A percentile compares a stretch with the other conserved stretches of the same genome.
phyloP scores from a whole-genome alignment of 2,113 vertebrate species.

The Vicugna pacos region DNA sequence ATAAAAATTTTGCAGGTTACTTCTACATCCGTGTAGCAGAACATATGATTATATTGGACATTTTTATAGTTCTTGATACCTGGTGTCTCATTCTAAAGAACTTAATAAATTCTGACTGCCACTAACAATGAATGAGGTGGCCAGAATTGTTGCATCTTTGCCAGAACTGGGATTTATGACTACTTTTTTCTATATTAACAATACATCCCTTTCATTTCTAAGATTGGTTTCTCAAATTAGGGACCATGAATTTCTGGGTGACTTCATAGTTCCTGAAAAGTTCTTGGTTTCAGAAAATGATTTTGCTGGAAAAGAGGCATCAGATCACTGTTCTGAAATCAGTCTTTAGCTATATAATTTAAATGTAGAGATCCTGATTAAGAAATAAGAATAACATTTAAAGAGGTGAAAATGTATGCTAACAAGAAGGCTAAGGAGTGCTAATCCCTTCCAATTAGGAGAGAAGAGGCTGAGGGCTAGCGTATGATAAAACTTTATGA shows the following conservation, averaged over 20 bases:
- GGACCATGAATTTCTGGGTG: not conserved
- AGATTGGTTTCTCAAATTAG: slow-evolving; percentile 2
- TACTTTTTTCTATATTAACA: not conserved
- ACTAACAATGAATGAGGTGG: not conserved
- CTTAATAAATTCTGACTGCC: not conserved
- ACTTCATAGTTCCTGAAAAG: not conserved
- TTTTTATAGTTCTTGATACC: slow-evolving; percentile 40
- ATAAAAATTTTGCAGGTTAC: not conserved
- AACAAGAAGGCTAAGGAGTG: not conserved
- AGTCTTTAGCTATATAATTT: slow-evolving; percentile 4
- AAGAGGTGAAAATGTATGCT: not conserved
- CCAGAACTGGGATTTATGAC: not conserved
- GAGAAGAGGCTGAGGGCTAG: not conserved
- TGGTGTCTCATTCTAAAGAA: not conserved
- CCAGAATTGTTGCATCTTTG: slow-evolving; percentile 10
- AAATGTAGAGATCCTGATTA: not conserved
- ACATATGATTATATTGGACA: not conserved
- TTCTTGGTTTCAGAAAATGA: not conserved
- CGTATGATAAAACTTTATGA: not conserved
- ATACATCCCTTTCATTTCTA: not conserved
- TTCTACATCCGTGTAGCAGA: slow-evolving; percentile 39
- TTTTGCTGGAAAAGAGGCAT: slow-evolving; percentile 28
- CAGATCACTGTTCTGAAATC: not conserved
- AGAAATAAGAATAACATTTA: slow-evolving; percentile 29
- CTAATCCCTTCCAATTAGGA: not conserved